Base-by-base conservation (phyloP, 1,140 invertebrate genomes). In the Zaprionus gabonicus region DNA sequence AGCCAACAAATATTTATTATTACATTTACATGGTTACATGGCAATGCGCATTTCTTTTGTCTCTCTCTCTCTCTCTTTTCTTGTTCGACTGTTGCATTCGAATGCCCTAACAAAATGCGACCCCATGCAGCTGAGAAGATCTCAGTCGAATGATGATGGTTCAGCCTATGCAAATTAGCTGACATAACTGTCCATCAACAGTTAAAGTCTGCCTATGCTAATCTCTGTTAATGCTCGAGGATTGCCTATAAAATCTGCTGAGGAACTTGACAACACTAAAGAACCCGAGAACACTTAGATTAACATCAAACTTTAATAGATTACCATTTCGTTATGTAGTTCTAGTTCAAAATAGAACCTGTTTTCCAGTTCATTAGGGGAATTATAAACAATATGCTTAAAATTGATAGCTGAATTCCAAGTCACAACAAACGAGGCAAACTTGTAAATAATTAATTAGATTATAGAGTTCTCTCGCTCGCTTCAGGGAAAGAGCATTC, bases 1-100 rank as follows among this genome's bases (percentile, higher is more conserved):
- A 74, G 85, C 66, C 78, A 90, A 82, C 86, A 88, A 84, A 88
- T 88, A 88, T 88, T 84, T 90, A 90, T 90, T 88, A 90, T 84
- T 88, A 79, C 85, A 88, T 77, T 81, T 82, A 60, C 74, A 77
- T 66, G 63, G 57, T 65, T 71, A 65, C 38, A 76, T 72, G 62
- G 60, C 73, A 81, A 70, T 78, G 70, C 59, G 71, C 63, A 80
- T 83, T 80, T 78, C 67, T 76, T 78, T 80, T 68, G 55, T 63
- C 58, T 34, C 31, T 34, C 31, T 31, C 9, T 6, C 59, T 36
- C 31, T 34, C 31, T 6, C 59, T 36, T 46, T 36, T 46, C 27
- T 56, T 28, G 62, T 46, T 59, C 58, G 23, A 49, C 17, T 59
- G 72, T 59, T 46, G 73, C 60, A 71, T 53, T 76, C 41, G 31